phyloP scores from a whole-genome alignment of 1,140 invertebrate genomes.

The Ditylenchus dipsaci region DNA sequence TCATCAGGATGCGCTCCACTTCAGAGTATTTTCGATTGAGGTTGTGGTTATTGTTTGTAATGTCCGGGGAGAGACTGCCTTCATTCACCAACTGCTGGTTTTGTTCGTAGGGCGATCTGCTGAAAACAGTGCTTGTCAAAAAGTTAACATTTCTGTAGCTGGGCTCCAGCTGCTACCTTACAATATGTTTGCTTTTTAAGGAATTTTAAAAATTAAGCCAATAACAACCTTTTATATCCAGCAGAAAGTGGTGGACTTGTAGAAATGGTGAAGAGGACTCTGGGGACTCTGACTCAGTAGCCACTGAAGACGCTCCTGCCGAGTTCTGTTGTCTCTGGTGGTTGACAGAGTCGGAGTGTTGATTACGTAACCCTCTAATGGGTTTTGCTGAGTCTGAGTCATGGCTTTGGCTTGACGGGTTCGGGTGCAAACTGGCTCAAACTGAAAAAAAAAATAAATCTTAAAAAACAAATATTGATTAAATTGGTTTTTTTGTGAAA shows the following conservation, averaged over 20 bases:
- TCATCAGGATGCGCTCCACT: neutral
- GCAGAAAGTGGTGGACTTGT: neutral
- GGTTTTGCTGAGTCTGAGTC: no score
- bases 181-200: no score
- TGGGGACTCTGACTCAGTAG: neutral
- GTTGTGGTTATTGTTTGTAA: neutral
- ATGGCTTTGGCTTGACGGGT: no score
- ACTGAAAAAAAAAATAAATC: neutral
- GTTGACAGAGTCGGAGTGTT: neutral
- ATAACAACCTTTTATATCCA: neutral
- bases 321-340: neutral
- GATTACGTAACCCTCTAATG: no score
- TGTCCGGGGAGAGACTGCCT: neutral
- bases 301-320: neutral
- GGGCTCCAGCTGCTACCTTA: no score
- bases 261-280: neutral
- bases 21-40: neutral
- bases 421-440: neutral
- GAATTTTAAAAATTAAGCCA: neutral
- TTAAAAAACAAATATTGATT: no score
- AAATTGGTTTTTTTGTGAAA: no score
- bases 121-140: no score
- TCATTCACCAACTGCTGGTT: neutral
- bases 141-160: no score
- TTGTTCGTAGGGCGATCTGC: no score